These are phyloP conservation scores for Cantharis nigra DNA, from an alignment of 2,888 invertebrate species.

Conservation along the genomic window DNA sequence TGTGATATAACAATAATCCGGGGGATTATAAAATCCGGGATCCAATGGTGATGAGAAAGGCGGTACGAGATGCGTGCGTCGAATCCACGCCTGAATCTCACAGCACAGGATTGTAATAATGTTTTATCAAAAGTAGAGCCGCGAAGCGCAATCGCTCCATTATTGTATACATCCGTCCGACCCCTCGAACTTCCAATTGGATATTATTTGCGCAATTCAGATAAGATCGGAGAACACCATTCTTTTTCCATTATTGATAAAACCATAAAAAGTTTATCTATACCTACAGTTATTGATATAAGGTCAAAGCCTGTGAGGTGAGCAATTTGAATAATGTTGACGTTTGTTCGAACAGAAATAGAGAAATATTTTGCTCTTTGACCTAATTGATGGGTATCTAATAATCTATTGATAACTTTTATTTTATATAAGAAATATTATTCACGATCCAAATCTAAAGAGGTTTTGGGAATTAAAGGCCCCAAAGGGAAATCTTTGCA, in stretches of 20 bases:
- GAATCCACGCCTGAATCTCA: constrained; percentile 42
- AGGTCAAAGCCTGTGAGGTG: not conserved
- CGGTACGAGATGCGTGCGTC: constrained; percentile 43
- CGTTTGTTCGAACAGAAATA: not conserved
- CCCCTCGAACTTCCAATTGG: constrained; percentile 24
- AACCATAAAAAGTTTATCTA: not conserved
- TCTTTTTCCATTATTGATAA: not conserved
- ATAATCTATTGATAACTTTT: not conserved
- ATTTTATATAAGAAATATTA: not conserved
- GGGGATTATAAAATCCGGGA: constrained; percentile 27
- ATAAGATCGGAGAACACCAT: not conserved
- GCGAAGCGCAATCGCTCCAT: constrained; percentile 32
- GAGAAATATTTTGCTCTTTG: not conserved
- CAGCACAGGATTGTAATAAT: constrained; percentile 48
- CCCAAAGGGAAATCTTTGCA: not conserved
- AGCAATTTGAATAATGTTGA: not conserved
- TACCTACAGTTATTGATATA: not conserved
- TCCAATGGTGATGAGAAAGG: constrained; percentile 48
- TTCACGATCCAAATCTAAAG: not conserved
- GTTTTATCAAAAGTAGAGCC: constrained; percentile 48
- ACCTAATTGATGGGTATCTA: not conserved
- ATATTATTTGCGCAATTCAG: constrained; percentile 13
- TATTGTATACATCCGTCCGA: constrained; percentile 10
- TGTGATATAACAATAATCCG: constrained; percentile 29
- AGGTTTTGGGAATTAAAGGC: not conserved